These are phyloP conservation scores for Parochlus steinenii DNA, from an alignment of 2,888 invertebrate genomes.

Conservation along the genomic window DNA sequence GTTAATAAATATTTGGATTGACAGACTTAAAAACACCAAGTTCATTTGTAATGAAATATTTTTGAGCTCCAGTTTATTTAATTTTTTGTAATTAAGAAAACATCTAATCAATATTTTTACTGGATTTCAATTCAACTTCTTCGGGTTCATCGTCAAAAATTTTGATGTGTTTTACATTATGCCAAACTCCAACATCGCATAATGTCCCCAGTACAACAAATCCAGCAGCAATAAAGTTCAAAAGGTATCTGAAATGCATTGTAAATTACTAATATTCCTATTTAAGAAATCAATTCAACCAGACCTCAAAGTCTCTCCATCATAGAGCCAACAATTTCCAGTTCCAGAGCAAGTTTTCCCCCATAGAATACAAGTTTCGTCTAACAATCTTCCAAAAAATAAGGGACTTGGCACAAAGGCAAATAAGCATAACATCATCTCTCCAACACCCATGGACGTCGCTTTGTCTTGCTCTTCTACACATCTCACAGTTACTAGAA, in stretches of 20 bases:
- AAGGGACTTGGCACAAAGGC: slow-evolving; percentile 51
- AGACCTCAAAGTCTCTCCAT: slow-evolving; percentile 2
- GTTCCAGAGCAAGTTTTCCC: slow-evolving; percentile 42
- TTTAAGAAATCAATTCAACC: too few relatives aligned
- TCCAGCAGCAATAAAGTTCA: slow-evolving; percentile 47
- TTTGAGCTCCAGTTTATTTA: too few relatives aligned
- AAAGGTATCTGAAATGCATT: slow-evolving; percentile 36
- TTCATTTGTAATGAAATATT: too few relatives aligned
- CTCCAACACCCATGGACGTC: slow-evolving; percentile 42
- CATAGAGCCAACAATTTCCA: neutral
- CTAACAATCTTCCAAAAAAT: slow-evolving; percentile 48
- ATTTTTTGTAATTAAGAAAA: too few relatives aligned
- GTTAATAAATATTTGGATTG: too few relatives aligned
- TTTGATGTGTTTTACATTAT: slow-evolving; percentile 48
- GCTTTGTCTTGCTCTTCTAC: slow-evolving; percentile 47
- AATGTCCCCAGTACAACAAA: slow-evolving; percentile 45
- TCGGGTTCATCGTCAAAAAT: slow-evolving; percentile 53
- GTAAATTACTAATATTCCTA: too few relatives aligned
- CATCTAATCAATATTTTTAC: too few relatives aligned
- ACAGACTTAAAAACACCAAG: too few relatives aligned
- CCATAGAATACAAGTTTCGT: slow-evolving; percentile 45
- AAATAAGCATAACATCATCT: slow-evolving; percentile 41
- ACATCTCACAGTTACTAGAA: slow-evolving; percentile 43
- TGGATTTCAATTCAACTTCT: too few relatives aligned
- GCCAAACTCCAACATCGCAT: slow-evolving; percentile 51